These are phyloP conservation scores for Cataglyphis rosenhaueri DNA, from an alignment of 2,888 invertebrate genomes.

Conservation along the genomic window DNA sequence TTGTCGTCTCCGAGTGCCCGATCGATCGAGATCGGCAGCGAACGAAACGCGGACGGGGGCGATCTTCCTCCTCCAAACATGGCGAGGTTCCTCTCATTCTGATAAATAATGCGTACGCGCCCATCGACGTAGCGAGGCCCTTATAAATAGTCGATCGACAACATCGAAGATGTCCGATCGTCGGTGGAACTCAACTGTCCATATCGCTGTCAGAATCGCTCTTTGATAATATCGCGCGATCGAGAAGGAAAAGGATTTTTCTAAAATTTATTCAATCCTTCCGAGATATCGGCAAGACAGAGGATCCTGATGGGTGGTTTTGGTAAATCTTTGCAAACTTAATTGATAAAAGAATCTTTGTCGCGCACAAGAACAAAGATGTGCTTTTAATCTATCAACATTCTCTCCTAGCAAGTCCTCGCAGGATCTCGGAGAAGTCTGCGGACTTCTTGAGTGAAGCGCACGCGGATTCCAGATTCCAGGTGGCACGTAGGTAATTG, in stretches of 20 bases:
- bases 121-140: conserved; percentile 40
- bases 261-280: conserved; percentile 3
- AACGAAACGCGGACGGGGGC: conserved; percentile 45
- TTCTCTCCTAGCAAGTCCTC: not conserved
- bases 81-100: conserved; percentile 62
- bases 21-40: conserved; percentile 7
- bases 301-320: not conserved
- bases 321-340: not conserved
- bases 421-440: not conserved
- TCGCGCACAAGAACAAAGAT: not conserved
- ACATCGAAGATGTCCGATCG: conserved; percentile 7
- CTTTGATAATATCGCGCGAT: conserved; percentile 31
- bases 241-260: not conserved
- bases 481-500: conserved; percentile 75
- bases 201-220: conserved; percentile 18
- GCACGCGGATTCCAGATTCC: conserved; percentile 47
- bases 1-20: not conserved
- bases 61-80: conserved; percentile 69
- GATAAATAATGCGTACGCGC: conserved; percentile 63
- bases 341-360: not conserved
- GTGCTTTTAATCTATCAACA: not conserved
- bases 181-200: conserved; percentile 34
- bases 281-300: not conserved
- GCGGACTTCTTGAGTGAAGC: conserved; percentile 4
- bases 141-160: conserved; percentile 65